Base-by-base conservation (phyloP, 2,888 invertebrate genomes). In the Priocnemis perturbator region DNA sequence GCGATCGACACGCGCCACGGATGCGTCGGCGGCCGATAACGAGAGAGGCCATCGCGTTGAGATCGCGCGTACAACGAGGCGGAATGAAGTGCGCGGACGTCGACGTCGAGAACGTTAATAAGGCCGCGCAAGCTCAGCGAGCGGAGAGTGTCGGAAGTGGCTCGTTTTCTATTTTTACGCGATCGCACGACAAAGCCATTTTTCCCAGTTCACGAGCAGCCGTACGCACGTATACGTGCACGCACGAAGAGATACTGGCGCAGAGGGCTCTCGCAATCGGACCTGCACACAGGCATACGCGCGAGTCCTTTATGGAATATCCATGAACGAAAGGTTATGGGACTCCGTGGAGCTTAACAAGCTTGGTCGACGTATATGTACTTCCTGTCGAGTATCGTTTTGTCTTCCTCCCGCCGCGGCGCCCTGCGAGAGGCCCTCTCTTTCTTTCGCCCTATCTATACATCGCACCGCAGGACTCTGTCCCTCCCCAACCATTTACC, bases 141-240 rank as follows among this genome's bases (percentile, higher is more conserved):
- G 9, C 11, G 19, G 17, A 15, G n/a, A 58, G n/a, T n/a, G n/a
- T 58, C 48, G 63, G 67, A 73, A 75, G 63, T 62, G 58, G 66
- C 69, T 66, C 64, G 76, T 79, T 77, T 77, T 68, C 47, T 67
- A 79, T 81, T 78, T 81, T 76, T 81, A 69, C 71, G 66, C 64
- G 69, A 61, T 57, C 48, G 19, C 45, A 52, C 69, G 65, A 69
- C 74, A 30, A 60, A 47, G 67, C 52, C 56, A 64, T 71, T 71
- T 73, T 67, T 68, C 60, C 15, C 59, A 69, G 11, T 30, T 48
- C 26, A 23, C 59, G 64, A 23, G 47, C 47, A 57, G 64, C 47
- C 55, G 67, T 45, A 37, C 44, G 9, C 7, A 19, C 7, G 37
- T 11, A 11, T 9, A 9, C 37, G 7, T 9, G 37, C 11, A 37